Evolutionary conservation across 2,888 invertebrate species (phyloP).

Genomic region (Liopterus haemorrhoidalis): DNA sequence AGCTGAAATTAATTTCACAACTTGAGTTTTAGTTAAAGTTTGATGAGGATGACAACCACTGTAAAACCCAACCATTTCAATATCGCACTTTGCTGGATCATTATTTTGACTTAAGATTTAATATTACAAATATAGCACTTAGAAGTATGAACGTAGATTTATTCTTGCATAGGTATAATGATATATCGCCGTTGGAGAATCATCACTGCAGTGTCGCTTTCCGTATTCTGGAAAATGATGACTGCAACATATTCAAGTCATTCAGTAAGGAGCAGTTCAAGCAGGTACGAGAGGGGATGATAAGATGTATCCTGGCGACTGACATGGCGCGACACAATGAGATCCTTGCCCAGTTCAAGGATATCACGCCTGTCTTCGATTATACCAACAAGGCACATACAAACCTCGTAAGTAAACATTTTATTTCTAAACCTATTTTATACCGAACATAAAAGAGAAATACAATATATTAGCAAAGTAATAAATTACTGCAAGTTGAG

Average conservation of each 20-base stretch:
- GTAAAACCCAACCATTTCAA: background rate
- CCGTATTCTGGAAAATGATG: conserved; percentile 69
- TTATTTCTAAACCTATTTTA: background rate
- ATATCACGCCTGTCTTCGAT: conserved; percentile 60
- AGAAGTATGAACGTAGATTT: background rate
- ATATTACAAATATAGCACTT: background rate
- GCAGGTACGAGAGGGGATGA: conserved; percentile 70
- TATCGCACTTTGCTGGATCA: background rate
- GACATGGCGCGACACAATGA: conserved; percentile 77
- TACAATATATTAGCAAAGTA: too few species aligned
- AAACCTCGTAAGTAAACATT: conserved; percentile 56
- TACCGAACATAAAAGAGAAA: too few species aligned
- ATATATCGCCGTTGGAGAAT: conserved; percentile 79
- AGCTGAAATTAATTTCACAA: too few species aligned
- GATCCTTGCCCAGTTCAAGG: conserved; percentile 66
- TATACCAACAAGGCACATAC: conserved; percentile 63
- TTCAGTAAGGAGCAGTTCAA: conserved; percentile 57
- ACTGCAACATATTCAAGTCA: conserved; percentile 72
- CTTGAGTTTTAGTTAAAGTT: too few species aligned
- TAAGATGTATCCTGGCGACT: conserved; percentile 69
- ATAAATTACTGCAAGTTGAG: too few species aligned
- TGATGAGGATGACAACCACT: background rate
- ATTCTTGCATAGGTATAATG: conserved; percentile 56
- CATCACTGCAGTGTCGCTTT: conserved; percentile 83
- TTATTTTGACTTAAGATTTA: background rate